These are phyloP conservation scores for Ammodytes marinus DNA, from an alignment of 2,113 vertebrate genomes.

Conservation along the genomic window DNA sequence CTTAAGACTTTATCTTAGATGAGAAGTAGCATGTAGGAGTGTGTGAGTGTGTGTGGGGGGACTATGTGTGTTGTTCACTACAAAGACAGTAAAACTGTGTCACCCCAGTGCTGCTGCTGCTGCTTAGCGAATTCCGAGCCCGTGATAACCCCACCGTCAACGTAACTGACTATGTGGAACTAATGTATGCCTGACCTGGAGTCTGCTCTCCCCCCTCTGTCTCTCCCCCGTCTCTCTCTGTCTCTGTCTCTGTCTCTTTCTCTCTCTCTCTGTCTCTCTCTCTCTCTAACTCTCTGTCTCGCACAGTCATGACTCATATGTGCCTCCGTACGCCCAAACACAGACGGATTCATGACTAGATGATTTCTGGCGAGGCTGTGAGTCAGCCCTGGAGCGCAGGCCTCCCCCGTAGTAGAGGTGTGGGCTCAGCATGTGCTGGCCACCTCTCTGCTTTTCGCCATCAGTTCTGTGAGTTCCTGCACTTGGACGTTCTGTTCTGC, in stretches of 20 bases:
- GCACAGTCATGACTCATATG: slow-evolving; percentile 70
- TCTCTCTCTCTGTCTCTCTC: slow-evolving; percentile 4
- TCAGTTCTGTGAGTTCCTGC: slow-evolving; percentile 48
- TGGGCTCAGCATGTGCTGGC: slow-evolving; percentile 69
- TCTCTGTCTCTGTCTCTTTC: slow-evolving; percentile 41
- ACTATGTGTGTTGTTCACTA: slow-evolving; percentile 23
- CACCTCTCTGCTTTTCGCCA: slow-evolving; percentile 64
- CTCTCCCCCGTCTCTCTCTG: neutral
- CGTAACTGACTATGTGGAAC: slow-evolving; percentile 38
- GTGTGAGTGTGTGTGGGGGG: slow-evolving; percentile 7
- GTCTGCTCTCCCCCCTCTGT: slow-evolving; percentile 36
- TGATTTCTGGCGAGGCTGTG: slow-evolving; percentile 71
- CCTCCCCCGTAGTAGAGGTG: slow-evolving; percentile 70
- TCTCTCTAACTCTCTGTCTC: neutral
- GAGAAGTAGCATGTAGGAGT: slow-evolving; percentile 13
- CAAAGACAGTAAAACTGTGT: slow-evolving; percentile 49
- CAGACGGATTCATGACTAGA: slow-evolving; percentile 78
- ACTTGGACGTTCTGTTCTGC: slow-evolving; percentile 38
- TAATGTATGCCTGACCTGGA: slow-evolving; percentile 38
- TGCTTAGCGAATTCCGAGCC: slow-evolving; percentile 34
- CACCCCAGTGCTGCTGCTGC: slow-evolving; percentile 35
- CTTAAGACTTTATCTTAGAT: slow-evolving; percentile 22
- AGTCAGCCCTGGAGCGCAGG: slow-evolving; percentile 68
- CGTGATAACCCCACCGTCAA: slow-evolving; percentile 39
- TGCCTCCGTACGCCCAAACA: slow-evolving; percentile 74